Evolutionary conservation across 2,797 vertebrate genomes (phyloP), one percentile per base, ranked within the genome.

Genomic region (Tenualosa thibaudeaui): DNA sequence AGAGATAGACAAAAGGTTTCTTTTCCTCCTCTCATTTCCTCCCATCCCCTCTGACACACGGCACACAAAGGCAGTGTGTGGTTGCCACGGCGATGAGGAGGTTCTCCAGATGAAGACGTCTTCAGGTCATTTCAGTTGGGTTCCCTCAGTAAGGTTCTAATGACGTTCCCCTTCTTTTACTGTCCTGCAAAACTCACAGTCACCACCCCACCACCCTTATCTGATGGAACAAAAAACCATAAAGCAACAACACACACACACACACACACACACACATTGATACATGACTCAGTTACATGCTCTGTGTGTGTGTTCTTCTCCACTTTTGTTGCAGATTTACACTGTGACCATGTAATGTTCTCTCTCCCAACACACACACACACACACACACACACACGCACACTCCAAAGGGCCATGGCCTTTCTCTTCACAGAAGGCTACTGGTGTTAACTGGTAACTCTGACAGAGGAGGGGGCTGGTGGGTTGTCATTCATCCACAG

Each of bases 61-160:
- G 31, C 31, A 31, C 51, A 3, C 51, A 3, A n/a, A 58, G 58
- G 54, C 65, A 56, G 81, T 22, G 56, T 22, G 19, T 5, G 56
- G 56, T 78, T 51, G 43, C 53, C 58, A 54, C 9, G 81, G 46
- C 7, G 81, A 54, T 53, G 81, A 75, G 83, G 83, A 49, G n/a
- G 84, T 91, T 90, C 89, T 90, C 93, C 91, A 88, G 49, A 90
- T 90, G 88, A 92, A 91, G 87, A 85, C 90, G 81, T 82, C 88
- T 86, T 86, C 75, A 81, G 88, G 87, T 93, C 81, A 81, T 85
- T 43, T 26, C 49, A 65, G 81, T 87, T 1, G 46, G 46, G 46
- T 46, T 46, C 3, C 46, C 46, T 7, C 3, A 46, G 0, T 46
- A 46, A 7, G 46, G 4, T 53, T 53, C 51, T 53, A 53, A 53